Conservation (phyloP, 1,140 invertebrate species). For the Platyura marginata region DNA sequence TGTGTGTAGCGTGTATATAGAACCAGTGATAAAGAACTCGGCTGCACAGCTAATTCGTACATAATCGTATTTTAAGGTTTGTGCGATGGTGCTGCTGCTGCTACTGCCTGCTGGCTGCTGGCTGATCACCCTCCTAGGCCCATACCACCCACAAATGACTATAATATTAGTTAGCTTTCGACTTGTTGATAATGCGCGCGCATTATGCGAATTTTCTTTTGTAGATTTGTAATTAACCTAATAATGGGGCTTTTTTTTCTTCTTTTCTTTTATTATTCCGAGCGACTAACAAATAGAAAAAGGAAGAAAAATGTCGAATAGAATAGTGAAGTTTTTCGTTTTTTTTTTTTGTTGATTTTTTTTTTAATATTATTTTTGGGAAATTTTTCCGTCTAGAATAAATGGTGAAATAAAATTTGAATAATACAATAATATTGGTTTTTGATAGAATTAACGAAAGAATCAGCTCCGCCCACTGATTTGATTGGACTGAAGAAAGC, state of each 20-base stretch:
- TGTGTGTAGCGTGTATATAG: constrained; percentile 14
- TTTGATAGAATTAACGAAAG: background rate
- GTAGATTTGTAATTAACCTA: background rate
- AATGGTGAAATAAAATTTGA: no score
- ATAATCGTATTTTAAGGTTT: constrained; percentile 15
- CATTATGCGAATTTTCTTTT: constrained; percentile 13
- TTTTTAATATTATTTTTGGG: no score
- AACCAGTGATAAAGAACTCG: no score
- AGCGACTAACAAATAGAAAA: no score
- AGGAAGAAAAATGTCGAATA: no score
- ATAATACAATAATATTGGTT: no score
- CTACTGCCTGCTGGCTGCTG: background rate
- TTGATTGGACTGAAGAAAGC: constrained; percentile 3
- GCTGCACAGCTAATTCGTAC: constrained; percentile 22
- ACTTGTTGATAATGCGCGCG: constrained; percentile 24
- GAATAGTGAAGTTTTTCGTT: no score
- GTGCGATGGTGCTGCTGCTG: constrained; percentile 8
- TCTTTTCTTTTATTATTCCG: no score
- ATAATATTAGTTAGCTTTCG: constrained; percentile 8
- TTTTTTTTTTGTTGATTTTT: no score
- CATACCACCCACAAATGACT: background rate
- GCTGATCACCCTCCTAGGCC: background rate
- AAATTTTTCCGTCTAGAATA: no score
- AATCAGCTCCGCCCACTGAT: background rate
- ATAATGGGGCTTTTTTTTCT: no score